These are phyloP conservation scores for Chrysaora quinquecirrha DNA, from an alignment of 30 jellyfish, hydroid and myxozoan species.

Conservation along the genomic window DNA sequence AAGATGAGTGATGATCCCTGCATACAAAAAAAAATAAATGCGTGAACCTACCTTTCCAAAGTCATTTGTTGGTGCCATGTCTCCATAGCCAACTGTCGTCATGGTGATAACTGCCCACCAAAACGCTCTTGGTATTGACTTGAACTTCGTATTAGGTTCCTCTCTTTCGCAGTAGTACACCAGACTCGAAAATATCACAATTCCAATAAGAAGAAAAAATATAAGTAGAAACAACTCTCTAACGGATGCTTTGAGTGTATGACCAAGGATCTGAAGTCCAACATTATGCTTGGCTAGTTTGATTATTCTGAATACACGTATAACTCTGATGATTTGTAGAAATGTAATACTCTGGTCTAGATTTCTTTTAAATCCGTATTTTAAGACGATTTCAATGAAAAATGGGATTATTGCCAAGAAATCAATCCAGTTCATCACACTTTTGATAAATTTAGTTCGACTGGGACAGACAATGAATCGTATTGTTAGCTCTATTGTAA, in stretches of 20 bases:
- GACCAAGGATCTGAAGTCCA: conserved; percentile 97
- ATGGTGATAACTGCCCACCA: conserved; percentile 99
- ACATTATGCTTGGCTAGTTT: conserved; percentile 93
- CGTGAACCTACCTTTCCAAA: conserved; percentile 95
- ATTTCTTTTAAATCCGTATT: conserved; percentile 18
- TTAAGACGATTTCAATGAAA: conserved; percentile 62
- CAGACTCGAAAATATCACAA: conserved; percentile 92
- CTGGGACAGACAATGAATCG: conserved; percentile 94
- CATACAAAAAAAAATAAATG: too few relatives aligned
- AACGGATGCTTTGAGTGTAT: conserved; percentile 95
- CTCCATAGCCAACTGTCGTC: conserved; percentile 99
- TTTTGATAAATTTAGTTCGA: conserved; percentile 64
- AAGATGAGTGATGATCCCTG: too few relatives aligned
- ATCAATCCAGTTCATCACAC: conserved; percentile 95
- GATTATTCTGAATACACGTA: conserved; percentile 93
- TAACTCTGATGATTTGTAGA: conserved; percentile 82
- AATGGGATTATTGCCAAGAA: conserved; percentile 90
- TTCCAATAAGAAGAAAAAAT: conserved; percentile 84
- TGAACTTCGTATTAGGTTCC: conserved; percentile 72
- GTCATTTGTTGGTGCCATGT: conserved; percentile 85
- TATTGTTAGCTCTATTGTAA: conserved; percentile 73
- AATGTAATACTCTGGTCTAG: conserved; percentile 7
- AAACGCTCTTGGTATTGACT: conserved; percentile 85
- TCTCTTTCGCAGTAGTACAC: conserved; percentile 91
- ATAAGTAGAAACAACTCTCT: conserved; percentile 82